These are phyloP conservation scores for Wiebesia pumilae DNA, from an alignment of 1,140 invertebrate genomes.

Conservation along the genomic window DNA sequence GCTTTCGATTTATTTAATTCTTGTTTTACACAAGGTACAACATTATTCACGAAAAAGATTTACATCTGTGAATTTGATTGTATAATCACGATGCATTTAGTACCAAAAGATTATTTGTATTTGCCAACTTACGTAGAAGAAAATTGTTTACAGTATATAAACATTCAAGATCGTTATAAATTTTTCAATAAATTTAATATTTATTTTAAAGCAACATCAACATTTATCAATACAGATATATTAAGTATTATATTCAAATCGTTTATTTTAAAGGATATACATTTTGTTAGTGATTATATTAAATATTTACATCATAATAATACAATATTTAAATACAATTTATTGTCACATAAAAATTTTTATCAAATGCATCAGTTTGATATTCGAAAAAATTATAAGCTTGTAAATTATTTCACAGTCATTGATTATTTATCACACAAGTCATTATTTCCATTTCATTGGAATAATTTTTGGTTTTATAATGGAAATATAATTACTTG, in stretches of 20 bases:
- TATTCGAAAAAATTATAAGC: constrained; percentile 30
- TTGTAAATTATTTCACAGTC: background rate
- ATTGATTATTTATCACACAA: constrained; percentile 15
- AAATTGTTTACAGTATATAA: background rate
- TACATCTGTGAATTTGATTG: constrained; percentile 12
- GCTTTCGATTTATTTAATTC: background rate
- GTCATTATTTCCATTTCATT: constrained; percentile 4
- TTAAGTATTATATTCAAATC: background rate
- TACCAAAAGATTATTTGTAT: background rate
- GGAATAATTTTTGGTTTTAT: constrained; percentile 25
- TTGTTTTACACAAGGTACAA: background rate
- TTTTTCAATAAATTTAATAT: constrained; percentile 14
- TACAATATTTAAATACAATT: background rate
- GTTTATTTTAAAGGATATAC: constrained; percentile 15
- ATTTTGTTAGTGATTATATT: background rate
- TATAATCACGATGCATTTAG: background rate
- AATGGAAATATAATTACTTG: background rate
- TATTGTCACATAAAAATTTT: background rate
- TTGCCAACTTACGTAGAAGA: background rate
- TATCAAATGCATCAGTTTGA: background rate
- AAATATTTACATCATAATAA: background rate
- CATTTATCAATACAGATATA: background rate
- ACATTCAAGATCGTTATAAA: background rate
- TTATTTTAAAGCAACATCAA: background rate
- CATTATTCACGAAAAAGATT: constrained; percentile 26